Percentiles rank a stretch among this genome's conserved stretches.
Evolutionary conservation across 2,888 invertebrate species (phyloP).

Genomic region (Drosophila meridiana): DNA sequence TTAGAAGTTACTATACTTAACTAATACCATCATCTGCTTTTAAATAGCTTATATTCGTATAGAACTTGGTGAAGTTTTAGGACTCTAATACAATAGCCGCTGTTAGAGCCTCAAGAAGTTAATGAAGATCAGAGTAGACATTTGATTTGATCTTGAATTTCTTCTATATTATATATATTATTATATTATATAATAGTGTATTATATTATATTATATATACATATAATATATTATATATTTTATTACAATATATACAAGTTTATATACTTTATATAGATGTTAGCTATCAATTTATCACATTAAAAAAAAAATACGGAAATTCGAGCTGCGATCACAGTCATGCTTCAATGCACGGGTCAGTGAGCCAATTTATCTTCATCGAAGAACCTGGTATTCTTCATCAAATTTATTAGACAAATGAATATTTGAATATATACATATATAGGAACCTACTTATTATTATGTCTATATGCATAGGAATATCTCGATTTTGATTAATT

Average conservation of each 20-base stretch:
- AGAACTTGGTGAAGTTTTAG: not conserved
- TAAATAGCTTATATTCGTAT: not conserved
- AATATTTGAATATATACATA: not conserved
- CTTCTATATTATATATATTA: not conserved
- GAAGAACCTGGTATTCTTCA: not conserved
- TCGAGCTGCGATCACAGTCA: not conserved
- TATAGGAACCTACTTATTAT: not conserved
- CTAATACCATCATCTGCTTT: not conserved
- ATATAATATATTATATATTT: too few species aligned
- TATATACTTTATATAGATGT: not conserved
- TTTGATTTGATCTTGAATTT: not conserved
- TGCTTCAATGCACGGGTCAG: constrained; percentile 1
- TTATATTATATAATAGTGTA: too few species aligned
- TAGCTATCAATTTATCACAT: not conserved
- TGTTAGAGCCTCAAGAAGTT: not conserved
- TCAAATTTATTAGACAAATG: not conserved
- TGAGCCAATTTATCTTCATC: not conserved
- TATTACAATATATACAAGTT: too few species aligned
- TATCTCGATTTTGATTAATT: not conserved
- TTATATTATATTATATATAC: too few species aligned
- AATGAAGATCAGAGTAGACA: not conserved
- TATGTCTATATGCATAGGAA: not conserved
- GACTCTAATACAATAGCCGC: not conserved
- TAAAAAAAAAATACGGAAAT: not conserved
- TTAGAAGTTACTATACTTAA: not conserved